Base-by-base conservation (phyloP, 2,797 vertebrate genomes). In the Pangasius macronema region DNA sequence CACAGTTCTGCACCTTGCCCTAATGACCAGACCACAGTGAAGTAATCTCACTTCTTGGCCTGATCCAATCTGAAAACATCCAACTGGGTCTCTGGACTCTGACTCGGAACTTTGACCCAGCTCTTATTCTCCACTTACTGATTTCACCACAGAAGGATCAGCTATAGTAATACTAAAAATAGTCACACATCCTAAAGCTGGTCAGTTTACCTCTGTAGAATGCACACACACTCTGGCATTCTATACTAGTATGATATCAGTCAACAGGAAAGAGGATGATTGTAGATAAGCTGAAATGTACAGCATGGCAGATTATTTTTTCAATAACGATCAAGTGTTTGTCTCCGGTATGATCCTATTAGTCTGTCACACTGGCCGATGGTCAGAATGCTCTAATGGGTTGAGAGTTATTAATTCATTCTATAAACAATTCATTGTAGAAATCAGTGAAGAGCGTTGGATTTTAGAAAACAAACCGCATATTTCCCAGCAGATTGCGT, bases 201-300 rank as follows among this genome's bases (percentile, higher is more conserved):
- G 68, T 49, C 55, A 4, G 20, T 70, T 80, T 55, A 55, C 46
- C 42, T 73, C 75, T 84, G 63, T 33, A 77, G 46, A 80, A 83
- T 51, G 61, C 33, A 27, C 84, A 57, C 63, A 80, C 33, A 55
- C 83, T 92, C 72, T 89, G 88, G 84, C 87, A 83, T 91, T 91
- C 88, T 89, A 89, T 87, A 83, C 92, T 92, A 87, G 92, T 89
- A 90, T 90, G 92, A 93, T 90, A 49, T 87, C 81, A 85, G 89
- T 91, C 89, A 86, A 82, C 84, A 89, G 87, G 57, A 75, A 85
- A 89, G 39, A 85, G 33, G 83, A 80, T 75, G 63, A 49, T 63
- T 61, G 82, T 39, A 65, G 89, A 91, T 89, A 88, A 61, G 42
- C 20, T 82, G 67, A 61, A 61, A 70, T 57, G 89, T 77, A 77